phyloP scores from a whole-genome alignment of 2,888 invertebrate genomes.

The Aphidoletes aphidimyza region DNA sequence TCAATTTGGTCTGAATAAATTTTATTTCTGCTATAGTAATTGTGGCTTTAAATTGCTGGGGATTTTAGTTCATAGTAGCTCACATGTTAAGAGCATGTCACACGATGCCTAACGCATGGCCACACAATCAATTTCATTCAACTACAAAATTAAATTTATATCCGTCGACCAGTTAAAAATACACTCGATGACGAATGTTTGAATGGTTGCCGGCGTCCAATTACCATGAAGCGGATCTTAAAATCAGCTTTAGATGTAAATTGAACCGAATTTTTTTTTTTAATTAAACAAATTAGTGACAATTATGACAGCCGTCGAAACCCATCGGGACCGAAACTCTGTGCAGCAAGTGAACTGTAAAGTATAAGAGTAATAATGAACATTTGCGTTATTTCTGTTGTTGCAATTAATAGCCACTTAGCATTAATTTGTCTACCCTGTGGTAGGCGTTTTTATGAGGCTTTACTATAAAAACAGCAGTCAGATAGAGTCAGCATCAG shows the following conservation, averaged over 20 bases:
- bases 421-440: slow-evolving; percentile 51
- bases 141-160: no score
- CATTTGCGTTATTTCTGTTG: not conserved
- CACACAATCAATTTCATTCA: no score
- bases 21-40: no score
- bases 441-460: not conserved
- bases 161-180: not conserved
- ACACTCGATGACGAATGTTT: not conserved
- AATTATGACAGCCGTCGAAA: not conserved
- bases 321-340: not conserved
- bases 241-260: not conserved
- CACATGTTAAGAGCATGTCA: no score
- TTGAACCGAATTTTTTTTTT: slow-evolving; percentile 3
- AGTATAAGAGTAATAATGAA: not conserved
- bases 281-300: slow-evolving; percentile 34
- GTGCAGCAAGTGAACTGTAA: not conserved
- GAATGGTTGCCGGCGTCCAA: not conserved
- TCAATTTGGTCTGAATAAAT: no score
- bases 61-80: no score
- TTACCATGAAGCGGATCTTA: not conserved
- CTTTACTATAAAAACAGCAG: no score
- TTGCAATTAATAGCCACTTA: not conserved
- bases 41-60: no score
- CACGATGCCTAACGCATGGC: no score
- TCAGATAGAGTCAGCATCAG: not conserved